phyloP scores from a whole-genome alignment of 1,140 invertebrate species.

The Drosophila novamexicana region DNA sequence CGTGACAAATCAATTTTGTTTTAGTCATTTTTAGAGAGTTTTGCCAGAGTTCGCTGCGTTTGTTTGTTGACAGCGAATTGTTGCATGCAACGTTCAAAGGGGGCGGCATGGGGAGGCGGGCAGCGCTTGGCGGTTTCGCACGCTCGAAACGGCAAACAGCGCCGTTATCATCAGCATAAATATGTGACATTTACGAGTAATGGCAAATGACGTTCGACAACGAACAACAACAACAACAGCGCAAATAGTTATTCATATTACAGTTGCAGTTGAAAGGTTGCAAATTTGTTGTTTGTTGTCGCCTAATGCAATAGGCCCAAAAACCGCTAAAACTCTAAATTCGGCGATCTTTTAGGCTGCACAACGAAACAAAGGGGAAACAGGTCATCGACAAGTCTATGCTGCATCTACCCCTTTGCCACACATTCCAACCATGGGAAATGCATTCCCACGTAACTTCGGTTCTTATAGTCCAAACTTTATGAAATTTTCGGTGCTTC shows the following conservation, averaged over 20 bases:
- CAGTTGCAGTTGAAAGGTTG: constrained; percentile 44
- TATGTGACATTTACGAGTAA: constrained; percentile 60
- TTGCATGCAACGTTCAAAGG: constrained; percentile 26
- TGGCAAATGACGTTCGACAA: constrained; percentile 48
- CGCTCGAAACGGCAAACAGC: constrained; percentile 58
- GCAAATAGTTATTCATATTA: constrained; percentile 28
- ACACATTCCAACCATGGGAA: too few relatives aligned
- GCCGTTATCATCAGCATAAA: constrained; percentile 60
- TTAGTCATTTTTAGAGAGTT: constrained; percentile 54
- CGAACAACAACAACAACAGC: constrained; percentile 13
- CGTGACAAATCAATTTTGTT: constrained; percentile 83
- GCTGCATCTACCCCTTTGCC: background rate
- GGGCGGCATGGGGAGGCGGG: background rate
- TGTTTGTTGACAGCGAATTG: constrained; percentile 50
- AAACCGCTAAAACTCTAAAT: too few relatives aligned
- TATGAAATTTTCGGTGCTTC: too few relatives aligned
- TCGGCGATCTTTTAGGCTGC: background rate
- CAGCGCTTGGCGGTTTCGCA: constrained; percentile 52
- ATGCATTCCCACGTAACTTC: too few relatives aligned
- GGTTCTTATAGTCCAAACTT: too few relatives aligned
- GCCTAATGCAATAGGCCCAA: background rate
- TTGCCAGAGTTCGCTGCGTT: constrained; percentile 23
- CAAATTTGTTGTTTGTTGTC: background rate
- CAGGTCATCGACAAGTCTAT: too few relatives aligned
- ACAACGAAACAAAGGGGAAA: too few relatives aligned